These are phyloP conservation scores for Parotocinclus haroldoi DNA, from an alignment of 2,797 vertebrate genomes.

Conservation along the genomic window DNA sequence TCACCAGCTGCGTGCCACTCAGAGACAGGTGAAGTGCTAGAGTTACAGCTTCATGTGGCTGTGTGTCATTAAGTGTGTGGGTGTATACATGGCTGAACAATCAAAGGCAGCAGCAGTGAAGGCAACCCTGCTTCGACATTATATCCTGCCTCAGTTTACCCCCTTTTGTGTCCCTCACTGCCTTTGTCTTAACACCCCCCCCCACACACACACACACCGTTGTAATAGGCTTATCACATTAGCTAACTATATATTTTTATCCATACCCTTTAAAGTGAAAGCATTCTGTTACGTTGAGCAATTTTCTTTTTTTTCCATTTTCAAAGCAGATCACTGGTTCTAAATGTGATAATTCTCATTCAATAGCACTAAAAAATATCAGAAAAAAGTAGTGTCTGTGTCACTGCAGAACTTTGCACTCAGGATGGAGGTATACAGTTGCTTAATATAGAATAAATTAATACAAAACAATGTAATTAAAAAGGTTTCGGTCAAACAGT, in stretches of 20 bases:
- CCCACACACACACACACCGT: slow-evolving; percentile 31
- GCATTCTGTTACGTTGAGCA: too few relatives aligned
- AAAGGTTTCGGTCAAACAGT: background rate
- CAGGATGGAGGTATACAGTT: too few relatives aligned
- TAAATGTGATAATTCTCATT: background rate
- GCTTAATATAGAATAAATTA: background rate
- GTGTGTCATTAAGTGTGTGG: slow-evolving; percentile 56
- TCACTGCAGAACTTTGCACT: too few relatives aligned
- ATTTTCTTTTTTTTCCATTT: background rate
- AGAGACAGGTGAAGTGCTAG: slow-evolving; percentile 58
- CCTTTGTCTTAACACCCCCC: slow-evolving; percentile 42
- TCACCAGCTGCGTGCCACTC: slow-evolving; percentile 50
- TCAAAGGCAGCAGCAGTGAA: slow-evolving; percentile 60
- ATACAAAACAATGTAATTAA: background rate
- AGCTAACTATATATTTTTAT: slow-evolving; percentile 16
- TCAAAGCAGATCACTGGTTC: background rate
- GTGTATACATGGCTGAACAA: slow-evolving; percentile 62
- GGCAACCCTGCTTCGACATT: slow-evolving; percentile 48
- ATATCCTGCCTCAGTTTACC: slow-evolving; percentile 49
- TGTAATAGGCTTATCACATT: slow-evolving; percentile 42
- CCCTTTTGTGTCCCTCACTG: slow-evolving; percentile 38
- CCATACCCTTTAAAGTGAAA: too few relatives aligned
- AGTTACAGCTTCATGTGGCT: slow-evolving; percentile 54
- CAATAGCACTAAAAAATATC: background rate
- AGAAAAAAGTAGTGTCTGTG: background rate